phyloP scores from a whole-genome alignment of 2,797 vertebrate species.

The Cynodonichthys magdalenae region DNA sequence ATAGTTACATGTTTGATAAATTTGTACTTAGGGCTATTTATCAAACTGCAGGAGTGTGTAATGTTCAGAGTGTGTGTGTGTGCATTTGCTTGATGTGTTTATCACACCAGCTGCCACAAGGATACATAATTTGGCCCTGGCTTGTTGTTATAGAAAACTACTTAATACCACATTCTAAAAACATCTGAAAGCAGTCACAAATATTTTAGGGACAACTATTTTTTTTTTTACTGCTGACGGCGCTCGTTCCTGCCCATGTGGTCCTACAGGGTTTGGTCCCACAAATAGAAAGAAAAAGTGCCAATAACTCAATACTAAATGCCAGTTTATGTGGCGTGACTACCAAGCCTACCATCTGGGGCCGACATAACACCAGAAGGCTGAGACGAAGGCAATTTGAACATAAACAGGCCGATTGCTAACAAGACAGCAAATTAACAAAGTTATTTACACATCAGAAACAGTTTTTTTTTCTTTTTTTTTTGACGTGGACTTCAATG shows the following conservation, averaged over 20 bases:
- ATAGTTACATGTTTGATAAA: not conserved
- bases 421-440: conserved; percentile 72
- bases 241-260: conserved; percentile 29
- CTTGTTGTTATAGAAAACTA: not conserved
- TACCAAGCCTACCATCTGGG: conserved; percentile 73
- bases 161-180: not conserved
- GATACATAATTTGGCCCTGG: not conserved
- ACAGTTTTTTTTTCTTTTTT: conserved; percentile 41
- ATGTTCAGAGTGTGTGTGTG: not conserved
- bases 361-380: conserved; percentile 67
- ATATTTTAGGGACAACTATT: conserved; percentile 8
- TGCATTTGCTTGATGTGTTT: not conserved
- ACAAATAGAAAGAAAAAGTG: conserved; percentile 50
- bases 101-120: not conserved
- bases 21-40: conserved; percentile 5
- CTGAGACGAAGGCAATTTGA: conserved; percentile 50
- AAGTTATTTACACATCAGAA: conserved; percentile 69
- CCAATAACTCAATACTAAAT: conserved; percentile 68
- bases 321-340: conserved; percentile 69
- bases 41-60: not conserved
- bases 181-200: conserved; percentile 1
- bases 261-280: conserved; percentile 42
- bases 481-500: conserved; percentile 49
- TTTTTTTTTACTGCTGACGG: conserved; percentile 6
- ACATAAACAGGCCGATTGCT: conserved; percentile 60